These are phyloP conservation scores for Cetonia aurata DNA, from an alignment of 2,888 invertebrate species.

Conservation along the genomic window DNA sequence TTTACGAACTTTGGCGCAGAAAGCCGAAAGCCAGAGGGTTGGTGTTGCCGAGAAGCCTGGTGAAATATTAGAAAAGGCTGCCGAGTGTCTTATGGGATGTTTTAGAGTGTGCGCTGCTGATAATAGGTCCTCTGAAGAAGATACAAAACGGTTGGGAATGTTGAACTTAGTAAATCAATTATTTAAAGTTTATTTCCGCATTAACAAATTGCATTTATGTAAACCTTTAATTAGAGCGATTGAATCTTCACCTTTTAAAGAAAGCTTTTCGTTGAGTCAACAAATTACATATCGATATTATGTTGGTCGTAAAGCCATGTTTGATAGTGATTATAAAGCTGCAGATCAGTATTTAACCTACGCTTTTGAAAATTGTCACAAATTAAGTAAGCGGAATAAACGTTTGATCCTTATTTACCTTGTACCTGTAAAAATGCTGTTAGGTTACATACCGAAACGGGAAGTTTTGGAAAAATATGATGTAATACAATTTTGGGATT, in stretches of 20 bases:
- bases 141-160: slow-evolving; percentile 97
- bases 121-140: slow-evolving; percentile 88
- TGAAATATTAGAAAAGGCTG: slow-evolving; percentile 91
- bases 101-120: slow-evolving; percentile 97
- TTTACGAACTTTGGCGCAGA: slow-evolving; percentile 84
- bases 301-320: slow-evolving; percentile 98
- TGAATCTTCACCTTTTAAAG: slow-evolving; percentile 91
- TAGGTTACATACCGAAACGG: slow-evolving; percentile 93
- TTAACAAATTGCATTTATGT: slow-evolving; percentile 88
- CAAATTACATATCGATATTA: slow-evolving; percentile 98
- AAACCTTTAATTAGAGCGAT: slow-evolving; percentile 97
- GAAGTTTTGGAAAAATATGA: slow-evolving; percentile 89
- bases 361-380: slow-evolving; percentile 93
- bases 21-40: slow-evolving; percentile 76
- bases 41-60: slow-evolving; percentile 71
- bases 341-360: slow-evolving; percentile 94
- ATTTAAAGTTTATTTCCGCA: slow-evolving; percentile 87
- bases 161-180: slow-evolving; percentile 96
- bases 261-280: slow-evolving; percentile 91
- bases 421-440: slow-evolving; percentile 96
- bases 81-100: slow-evolving; percentile 92
- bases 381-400: slow-evolving; percentile 86
- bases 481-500: slow-evolving; percentile 89
- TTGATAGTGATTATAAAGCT: slow-evolving; percentile 94
- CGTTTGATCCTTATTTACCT: slow-evolving; percentile 93